Base-by-base conservation (phyloP, 2,888 invertebrate genomes). In the Andrena praecox region DNA sequence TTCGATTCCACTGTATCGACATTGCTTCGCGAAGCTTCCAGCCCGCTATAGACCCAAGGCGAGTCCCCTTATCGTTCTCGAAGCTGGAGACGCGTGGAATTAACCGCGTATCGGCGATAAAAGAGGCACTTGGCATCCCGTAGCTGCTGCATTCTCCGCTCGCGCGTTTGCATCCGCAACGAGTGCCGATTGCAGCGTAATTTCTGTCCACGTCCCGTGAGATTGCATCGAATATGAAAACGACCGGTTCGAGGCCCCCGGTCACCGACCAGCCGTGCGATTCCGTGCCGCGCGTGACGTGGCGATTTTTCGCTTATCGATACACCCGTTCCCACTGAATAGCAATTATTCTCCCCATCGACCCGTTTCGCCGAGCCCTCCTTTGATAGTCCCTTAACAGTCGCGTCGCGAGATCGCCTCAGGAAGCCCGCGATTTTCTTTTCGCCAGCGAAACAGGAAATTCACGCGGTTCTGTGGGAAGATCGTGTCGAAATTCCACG, bases 81-180 rank as follows among this genome's bases (percentile, higher is more conserved):
- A 54, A 20, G 6, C 2, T n/a, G 24, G 31, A 72, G 54, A 59
- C 10, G 27, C 63, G 31, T 62, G 63, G 72, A 76, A 82, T 62
- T 24, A 33, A 7, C 56, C 29, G 16, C 50, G 59, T 64, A 79
- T 86, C 77, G 63, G 20, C 59, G 35, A 72, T 70, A 81, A 84
- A 80, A 81, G 16, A 24, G 59, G 31, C 84, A 56, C 62, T 79
- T 73, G 69, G 75, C 77, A 67, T 54, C 59, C 5, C 29, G 79
- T 85, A 84, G 86, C 86, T 83, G 84, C 81, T 70, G 79, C 76
- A 77, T 80, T 79, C 82, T 66, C 73, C 7, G 66, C 66, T 60
- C 67, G 62, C 62, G 71, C 74, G 70, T 74, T 42, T 82, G 76
- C 78, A 75, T 89, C 77, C 48, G 79, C 82, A 66, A 72, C 75